Base-by-base conservation (phyloP, 2,797 vertebrate genomes). In the Gephyroberyx darwinii region DNA sequence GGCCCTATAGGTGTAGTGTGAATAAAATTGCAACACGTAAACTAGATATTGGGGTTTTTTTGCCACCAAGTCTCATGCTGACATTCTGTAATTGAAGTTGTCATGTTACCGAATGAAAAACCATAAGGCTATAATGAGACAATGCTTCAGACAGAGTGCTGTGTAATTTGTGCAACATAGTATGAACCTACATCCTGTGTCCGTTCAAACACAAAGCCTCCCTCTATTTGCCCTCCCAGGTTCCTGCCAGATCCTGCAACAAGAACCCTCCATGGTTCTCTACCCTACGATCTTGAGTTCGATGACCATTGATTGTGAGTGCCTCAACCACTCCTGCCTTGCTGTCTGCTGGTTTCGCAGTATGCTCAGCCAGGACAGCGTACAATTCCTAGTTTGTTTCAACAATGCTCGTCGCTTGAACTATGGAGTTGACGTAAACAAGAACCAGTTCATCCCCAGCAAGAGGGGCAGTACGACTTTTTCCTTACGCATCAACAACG, bases 271-370 rank as follows among this genome's bases (percentile, higher is more conserved):
- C 22, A 69, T 0, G 0, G 7, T 71, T 17, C 54, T 41, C 20
- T 92, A 90, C 57, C 66, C 90, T 1, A 4, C 39, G 5, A 47
- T 92, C 61, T 0, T 1, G 9, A 39, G 16, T 1, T 43, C 1
- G 0, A 81, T 54, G 58, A 30, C 1, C 1, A 65, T 94, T 2
- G 33, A 54, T 0, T 93, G 94, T 37, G 37, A 73, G 5, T 91
- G 90, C 17, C 0, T 0, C 0, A 5, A 59, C n/a, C 9, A 57
- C 8, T 0, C 37, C 26, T 93, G 90, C 50, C 56, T 83, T 5
- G 2, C 0, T 0, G 86, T 85, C 57, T 81, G 2, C 81, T 95
- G 94, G 94, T 92, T 89, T 72, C 83, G 70, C 61, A 84, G 22
- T 31, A 5, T 54, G 4, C 0, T 8, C 43, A 22, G 0, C 0